Evolutionary conservation across 1,140 invertebrate species (phyloP).

Genomic region (Artemia franciscana): DNA sequence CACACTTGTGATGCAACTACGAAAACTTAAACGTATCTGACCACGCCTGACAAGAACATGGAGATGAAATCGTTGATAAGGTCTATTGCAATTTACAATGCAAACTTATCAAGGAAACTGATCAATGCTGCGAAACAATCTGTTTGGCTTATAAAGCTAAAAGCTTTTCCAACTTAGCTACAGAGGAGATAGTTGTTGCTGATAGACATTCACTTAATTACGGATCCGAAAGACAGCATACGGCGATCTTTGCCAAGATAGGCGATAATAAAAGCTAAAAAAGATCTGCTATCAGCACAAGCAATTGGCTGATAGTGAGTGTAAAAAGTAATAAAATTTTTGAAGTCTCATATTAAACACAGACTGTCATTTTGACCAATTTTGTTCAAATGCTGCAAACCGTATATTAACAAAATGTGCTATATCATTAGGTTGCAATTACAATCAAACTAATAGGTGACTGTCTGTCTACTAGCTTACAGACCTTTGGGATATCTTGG

Average conservation of each 20-base stretch:
- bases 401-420: no score
- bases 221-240: background rate
- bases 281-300: background rate
- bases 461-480: no score
- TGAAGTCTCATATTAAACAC: no score
- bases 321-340: background rate
- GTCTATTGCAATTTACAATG: background rate
- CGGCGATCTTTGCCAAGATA: background rate
- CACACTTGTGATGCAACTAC: no score
- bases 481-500: no score
- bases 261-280: background rate
- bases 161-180: background rate
- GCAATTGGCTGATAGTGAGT: background rate
- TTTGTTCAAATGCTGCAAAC: no score
- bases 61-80: background rate
- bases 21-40: no score
- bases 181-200: background rate
- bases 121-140: background rate
- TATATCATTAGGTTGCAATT: no score
- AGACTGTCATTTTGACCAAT: no score
- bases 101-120: background rate
- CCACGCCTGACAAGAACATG: background rate
- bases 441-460: no score
- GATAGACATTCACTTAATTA: background rate
- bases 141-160: background rate